Base-by-base conservation (phyloP, 2,797 vertebrate species). In the Phalanger gymnotis region DNA sequence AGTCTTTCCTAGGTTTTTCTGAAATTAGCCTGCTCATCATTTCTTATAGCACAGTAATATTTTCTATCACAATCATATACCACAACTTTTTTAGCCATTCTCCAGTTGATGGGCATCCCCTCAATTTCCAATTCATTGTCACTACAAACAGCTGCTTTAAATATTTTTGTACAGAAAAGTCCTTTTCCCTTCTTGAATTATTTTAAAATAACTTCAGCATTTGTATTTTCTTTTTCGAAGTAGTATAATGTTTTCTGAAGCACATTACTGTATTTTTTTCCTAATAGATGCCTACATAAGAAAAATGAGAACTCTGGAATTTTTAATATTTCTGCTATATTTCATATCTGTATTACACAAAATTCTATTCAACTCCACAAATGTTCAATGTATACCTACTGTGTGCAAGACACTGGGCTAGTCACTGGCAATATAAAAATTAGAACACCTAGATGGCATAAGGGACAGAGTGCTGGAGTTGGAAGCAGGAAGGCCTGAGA, bases 231-330 rank as follows among this genome's bases (percentile, higher is more conserved):
- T n/a, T 13, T 54, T 13, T 54, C 12, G 92, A 96, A 97, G n/a
- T 91, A 95, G n/a, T 56, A 56, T 25, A 25, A 56, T 56, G 27
- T 9, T 56, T 56, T 56, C 56, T 56, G 56, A 28, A 28, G 27
- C 7, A 28, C 56, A 28, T 56, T 28, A 28, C 54, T 92, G 55
- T 95, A 31, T 58, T 22, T 31, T 58, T 58, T 58, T 58, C 12
- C 57, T 30, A 58, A 58, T 58, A 58, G 28, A 58, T 2, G 2
- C 7, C 96, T 96, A 93, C 93, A 92, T 6, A 54, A 93, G 93
- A 54, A 91, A 92, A 92, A 73, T 92, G 52, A 94, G 95, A 92
- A 92, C 51, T 94, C 57, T 97, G 94, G 95, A 96, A 94, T 58
- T 91, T 28, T 94, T 25, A 93, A 56, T 51, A 30, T 96, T 40